phyloP scores from a whole-genome alignment of 35 echinoderm and acorn worm species.

The Apostichopus parvimensis region DNA sequence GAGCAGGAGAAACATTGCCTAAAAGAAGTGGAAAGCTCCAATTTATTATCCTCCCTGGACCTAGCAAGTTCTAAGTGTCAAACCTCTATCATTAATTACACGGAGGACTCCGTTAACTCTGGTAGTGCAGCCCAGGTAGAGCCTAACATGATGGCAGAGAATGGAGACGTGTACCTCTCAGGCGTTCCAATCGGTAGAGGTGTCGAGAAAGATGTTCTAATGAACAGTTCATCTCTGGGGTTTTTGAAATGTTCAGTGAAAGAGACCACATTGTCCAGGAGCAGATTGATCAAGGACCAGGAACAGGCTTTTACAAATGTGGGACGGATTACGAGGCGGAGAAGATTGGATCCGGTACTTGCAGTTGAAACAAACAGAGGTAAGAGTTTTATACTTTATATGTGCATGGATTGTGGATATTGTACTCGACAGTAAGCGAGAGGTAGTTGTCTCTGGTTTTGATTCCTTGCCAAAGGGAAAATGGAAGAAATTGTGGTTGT shows the following conservation, averaged over 20 bases:
- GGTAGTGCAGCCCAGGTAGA: neutral
- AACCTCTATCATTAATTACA: neutral
- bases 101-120: neutral
- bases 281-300: neutral
- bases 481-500: too few relatives aligned
- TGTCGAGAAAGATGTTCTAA: neutral
- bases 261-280: neutral
- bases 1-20: constrained; percentile 2
- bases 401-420: neutral
- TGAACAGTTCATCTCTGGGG: neutral
- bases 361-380: constrained; percentile 26
- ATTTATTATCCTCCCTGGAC: constrained; percentile 17
- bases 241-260: neutral
- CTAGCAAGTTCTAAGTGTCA: neutral
- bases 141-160: neutral
- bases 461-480: too few relatives aligned
- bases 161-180: neutral
- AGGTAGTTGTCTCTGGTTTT: neutral
- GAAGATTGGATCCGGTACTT: constrained; percentile 43
- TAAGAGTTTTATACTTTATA: neutral
- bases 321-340: constrained; percentile 29
- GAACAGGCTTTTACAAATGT: constrained; percentile 1
- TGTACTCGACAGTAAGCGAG: neutral
- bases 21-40: neutral
- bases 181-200: neutral